Conservation (phyloP, 2,797 vertebrate genomes). For the Brotula barbata region DNA sequence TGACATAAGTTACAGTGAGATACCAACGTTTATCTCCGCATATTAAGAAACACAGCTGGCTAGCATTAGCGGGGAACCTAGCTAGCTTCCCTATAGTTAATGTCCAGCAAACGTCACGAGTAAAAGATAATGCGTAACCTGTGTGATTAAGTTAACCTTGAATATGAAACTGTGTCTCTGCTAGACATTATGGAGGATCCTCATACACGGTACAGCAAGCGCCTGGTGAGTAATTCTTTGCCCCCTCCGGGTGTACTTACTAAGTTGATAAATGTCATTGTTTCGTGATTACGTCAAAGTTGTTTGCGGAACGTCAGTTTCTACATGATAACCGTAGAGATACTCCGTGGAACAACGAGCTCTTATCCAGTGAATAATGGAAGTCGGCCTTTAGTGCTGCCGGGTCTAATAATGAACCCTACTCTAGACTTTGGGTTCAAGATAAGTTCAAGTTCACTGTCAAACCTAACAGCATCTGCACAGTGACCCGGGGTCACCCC, state of each 20-base stretch:
- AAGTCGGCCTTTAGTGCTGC: conserved; percentile 8
- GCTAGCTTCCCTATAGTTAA: conserved; percentile 15
- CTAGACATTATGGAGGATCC: conserved; percentile 83
- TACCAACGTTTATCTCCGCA: conserved; percentile 50
- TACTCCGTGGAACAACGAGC: not conserved
- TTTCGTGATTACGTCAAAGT: not conserved
- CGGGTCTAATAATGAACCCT: conserved; percentile 51
- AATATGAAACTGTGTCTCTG: conserved; percentile 29
- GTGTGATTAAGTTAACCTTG: not conserved
- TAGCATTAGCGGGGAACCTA: conserved; percentile 51
- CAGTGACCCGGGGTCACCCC: conserved; percentile 30
- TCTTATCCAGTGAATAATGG: not conserved
- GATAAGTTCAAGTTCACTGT: conserved; percentile 72
- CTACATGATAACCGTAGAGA: no score
- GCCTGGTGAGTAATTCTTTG: conserved; percentile 86
- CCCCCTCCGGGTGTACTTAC: not conserved
- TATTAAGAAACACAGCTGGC: conserved; percentile 31
- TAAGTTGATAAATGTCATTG: conserved; percentile 17
- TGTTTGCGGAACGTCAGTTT: not conserved
- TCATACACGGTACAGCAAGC: conserved; percentile 92
- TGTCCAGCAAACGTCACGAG: no score
- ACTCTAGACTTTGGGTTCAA: conserved; percentile 60
- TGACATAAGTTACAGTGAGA: conserved; percentile 4
- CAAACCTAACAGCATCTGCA: conserved; percentile 20
- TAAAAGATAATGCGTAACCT: no score